Evolutionary conservation across 2,888 invertebrate species (phyloP).

Genomic region (Chironomus tentans): DNA sequence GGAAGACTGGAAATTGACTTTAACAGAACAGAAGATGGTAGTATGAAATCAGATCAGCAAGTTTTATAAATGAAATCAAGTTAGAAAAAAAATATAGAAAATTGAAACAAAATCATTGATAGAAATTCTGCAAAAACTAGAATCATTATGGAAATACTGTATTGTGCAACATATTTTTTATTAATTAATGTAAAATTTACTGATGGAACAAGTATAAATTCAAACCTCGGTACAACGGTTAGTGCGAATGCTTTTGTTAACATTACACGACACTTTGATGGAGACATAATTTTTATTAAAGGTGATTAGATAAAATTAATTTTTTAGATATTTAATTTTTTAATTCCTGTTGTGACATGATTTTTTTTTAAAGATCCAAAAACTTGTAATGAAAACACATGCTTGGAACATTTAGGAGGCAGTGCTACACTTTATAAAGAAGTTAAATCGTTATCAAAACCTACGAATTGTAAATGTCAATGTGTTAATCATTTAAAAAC

Average conservation of each 20-base stretch:
- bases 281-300: constrained; percentile 40
- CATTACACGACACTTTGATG: constrained; percentile 42
- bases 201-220: no score
- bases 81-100: neutral
- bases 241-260: constrained; percentile 34
- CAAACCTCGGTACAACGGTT: no score
- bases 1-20: neutral
- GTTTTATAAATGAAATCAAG: neutral
- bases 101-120: neutral
- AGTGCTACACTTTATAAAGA: constrained; percentile 37
- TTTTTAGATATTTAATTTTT: no score
- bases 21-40: neutral
- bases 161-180: no score
- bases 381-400: constrained; percentile 40
- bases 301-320: constrained; percentile 33
- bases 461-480: constrained; percentile 56
- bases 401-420: constrained; percentile 42
- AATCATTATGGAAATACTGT: no score
- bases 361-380: constrained; percentile 33
- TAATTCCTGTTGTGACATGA: no score
- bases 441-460: neutral
- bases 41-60: neutral
- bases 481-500: constrained; percentile 67
- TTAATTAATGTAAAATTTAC: no score
- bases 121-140: neutral